These are phyloP conservation scores for Sitobion miscanthi DNA, from an alignment of 1,140 invertebrate genomes.

Conservation along the genomic window DNA sequence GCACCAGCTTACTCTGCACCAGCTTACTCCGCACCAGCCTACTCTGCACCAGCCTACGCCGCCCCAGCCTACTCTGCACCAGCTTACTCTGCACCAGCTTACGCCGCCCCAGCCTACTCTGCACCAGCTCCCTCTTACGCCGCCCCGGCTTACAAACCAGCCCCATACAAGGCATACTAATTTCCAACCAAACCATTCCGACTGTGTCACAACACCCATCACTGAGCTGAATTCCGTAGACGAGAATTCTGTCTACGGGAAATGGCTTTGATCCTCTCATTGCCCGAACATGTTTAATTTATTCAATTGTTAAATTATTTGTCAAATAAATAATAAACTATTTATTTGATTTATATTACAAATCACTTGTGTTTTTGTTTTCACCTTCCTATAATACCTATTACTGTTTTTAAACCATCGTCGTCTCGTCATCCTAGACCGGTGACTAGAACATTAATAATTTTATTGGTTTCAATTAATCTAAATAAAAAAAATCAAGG, in stretches of 20 bases:
- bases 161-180: too few species aligned
- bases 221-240: too few species aligned
- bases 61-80: constrained; percentile 42
- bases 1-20: constrained; percentile 48
- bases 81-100: constrained; percentile 41
- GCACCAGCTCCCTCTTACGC: constrained; percentile 57
- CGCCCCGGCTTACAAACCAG: constrained; percentile 58
- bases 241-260: too few species aligned
- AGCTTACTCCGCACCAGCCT: constrained; percentile 1
- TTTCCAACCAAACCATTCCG: too few species aligned
- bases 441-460: too few species aligned
- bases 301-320: constrained; percentile 60
- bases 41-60: constrained; percentile 54
- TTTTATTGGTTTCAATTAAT: too few species aligned
- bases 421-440: too few species aligned
- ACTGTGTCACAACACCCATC: too few species aligned
- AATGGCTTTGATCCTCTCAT: not conserved
- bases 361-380: not conserved
- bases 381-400: too few species aligned
- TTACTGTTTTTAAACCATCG: too few species aligned
- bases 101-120: constrained; percentile 55
- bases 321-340: constrained; percentile 60
- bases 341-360: constrained; percentile 59
- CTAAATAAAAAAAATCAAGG: too few species aligned
- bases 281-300: constrained; percentile 57